Conservation (phyloP, 2,888 invertebrate species). For the Oxytorus armatus region DNA sequence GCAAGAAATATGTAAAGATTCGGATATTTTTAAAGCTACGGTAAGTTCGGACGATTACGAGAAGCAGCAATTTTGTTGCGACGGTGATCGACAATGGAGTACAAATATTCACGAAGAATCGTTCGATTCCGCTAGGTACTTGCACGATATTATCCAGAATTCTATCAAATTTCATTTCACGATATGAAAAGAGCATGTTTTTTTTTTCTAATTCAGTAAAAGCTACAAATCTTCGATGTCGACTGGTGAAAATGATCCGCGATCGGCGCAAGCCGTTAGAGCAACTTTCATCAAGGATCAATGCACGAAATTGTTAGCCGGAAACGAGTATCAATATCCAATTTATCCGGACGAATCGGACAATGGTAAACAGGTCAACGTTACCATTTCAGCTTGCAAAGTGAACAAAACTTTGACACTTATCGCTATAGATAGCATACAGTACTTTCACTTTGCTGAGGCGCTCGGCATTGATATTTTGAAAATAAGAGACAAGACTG, state of each 20-base stretch:
- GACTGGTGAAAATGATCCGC: slow-evolving; percentile 85
- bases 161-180: background rate
- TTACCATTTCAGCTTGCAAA: slow-evolving; percentile 76
- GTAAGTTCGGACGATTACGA: slow-evolving; percentile 61
- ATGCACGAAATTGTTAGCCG: slow-evolving; percentile 79
- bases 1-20: slow-evolving; percentile 74
- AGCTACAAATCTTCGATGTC: slow-evolving; percentile 84
- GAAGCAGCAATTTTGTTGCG: slow-evolving; percentile 74
- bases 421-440: slow-evolving; percentile 90
- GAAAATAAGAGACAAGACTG: slow-evolving; percentile 87
- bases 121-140: slow-evolving; percentile 27
- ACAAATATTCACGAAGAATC: slow-evolving; percentile 25
- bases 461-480: slow-evolving; percentile 90
- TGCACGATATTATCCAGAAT: background rate
- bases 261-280: slow-evolving; percentile 86
- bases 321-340: slow-evolving; percentile 79
- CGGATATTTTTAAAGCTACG: slow-evolving; percentile 75
- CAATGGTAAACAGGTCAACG: slow-evolving; percentile 71
- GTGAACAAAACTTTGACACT: slow-evolving; percentile 88
- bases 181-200: background rate
- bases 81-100: slow-evolving; percentile 41
- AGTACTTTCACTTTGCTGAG: slow-evolving; percentile 91
- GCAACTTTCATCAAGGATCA: slow-evolving; percentile 72
- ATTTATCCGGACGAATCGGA: slow-evolving; percentile 78
- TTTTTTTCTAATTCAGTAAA: slow-evolving; percentile 34